phyloP scores from a whole-genome alignment of 2,113 vertebrate genomes.

The Tyto alba region DNA sequence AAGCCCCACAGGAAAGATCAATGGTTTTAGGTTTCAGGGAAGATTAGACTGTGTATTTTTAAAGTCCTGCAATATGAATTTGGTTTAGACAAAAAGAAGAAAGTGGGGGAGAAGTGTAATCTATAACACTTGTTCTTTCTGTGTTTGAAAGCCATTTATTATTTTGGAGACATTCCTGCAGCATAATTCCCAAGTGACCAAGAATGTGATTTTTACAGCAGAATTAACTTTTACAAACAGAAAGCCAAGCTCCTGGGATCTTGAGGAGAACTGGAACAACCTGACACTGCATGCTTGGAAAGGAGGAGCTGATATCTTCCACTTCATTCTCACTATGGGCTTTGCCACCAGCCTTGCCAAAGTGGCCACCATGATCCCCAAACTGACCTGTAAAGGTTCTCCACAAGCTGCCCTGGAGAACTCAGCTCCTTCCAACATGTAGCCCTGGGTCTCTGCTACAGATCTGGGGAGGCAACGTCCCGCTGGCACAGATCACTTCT shows the following conservation, averaged over 20 bases:
- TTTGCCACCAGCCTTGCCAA: neutral
- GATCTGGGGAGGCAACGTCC: neutral
- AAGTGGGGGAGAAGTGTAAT: conserved; percentile 27
- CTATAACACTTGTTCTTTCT: conserved; percentile 13
- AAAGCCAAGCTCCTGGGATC: neutral
- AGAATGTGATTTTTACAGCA: conserved; percentile 1
- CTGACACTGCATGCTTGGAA: neutral
- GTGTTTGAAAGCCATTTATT: conserved; percentile 38
- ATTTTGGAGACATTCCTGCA: conserved; percentile 40
- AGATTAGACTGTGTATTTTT: conserved; percentile 46
- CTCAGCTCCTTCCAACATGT: neutral
- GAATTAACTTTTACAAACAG: conserved; percentile 2
- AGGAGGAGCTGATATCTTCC: neutral
- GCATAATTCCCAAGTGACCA: neutral
- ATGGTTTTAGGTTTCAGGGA: conserved; percentile 51
- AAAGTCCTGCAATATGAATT: conserved; percentile 44
- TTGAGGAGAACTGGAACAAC: neutral
- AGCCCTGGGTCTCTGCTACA: neutral
- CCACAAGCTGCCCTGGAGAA: neutral
- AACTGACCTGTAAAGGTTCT: neutral
- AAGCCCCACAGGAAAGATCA: conserved; percentile 45
- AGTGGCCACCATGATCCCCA: neutral
- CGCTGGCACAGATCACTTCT: neutral
- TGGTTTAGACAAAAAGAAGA: conserved; percentile 45
- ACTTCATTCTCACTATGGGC: neutral